phyloP scores from a whole-genome alignment of 2,113 vertebrate genomes.

The Tetrax tetrax region DNA sequence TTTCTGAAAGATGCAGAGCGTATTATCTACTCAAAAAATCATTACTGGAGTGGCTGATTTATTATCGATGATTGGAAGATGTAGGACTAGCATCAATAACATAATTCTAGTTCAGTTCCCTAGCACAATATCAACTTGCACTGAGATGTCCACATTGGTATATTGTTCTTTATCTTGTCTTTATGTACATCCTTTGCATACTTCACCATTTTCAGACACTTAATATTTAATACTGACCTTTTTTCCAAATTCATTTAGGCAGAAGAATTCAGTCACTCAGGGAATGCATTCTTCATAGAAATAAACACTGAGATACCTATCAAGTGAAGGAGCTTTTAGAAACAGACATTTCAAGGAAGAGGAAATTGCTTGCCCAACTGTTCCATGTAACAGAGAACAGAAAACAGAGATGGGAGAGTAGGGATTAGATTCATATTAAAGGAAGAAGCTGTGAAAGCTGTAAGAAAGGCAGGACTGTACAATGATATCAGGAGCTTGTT shows the following conservation, averaged over 20 bases:
- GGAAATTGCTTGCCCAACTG: not conserved
- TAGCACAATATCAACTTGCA: not conserved
- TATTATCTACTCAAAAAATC: not conserved
- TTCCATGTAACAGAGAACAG: not conserved
- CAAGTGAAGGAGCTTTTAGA: not conserved
- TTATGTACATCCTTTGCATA: not conserved
- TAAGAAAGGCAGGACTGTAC: not conserved
- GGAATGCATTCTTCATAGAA: not conserved
- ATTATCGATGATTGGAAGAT: not conserved
- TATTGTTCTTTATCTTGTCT: not conserved
- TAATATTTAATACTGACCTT: not conserved
- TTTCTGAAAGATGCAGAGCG: not conserved
- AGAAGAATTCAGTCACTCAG: not conserved
- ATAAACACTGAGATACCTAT: not conserved
- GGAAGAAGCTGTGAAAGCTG: not conserved
- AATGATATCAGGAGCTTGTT: rapidly evolving
- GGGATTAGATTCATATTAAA: not conserved
- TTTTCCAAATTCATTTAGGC: not conserved
- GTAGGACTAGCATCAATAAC: not conserved
- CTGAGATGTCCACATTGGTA: not conserved
- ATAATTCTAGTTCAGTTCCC: not conserved
- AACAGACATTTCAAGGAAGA: not conserved
- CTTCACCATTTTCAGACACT: not conserved
- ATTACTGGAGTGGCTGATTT: not conserved
- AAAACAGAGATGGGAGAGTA: not conserved